Conservation (phyloP, 2,113 vertebrate species). For the Xiphias gladius region DNA sequence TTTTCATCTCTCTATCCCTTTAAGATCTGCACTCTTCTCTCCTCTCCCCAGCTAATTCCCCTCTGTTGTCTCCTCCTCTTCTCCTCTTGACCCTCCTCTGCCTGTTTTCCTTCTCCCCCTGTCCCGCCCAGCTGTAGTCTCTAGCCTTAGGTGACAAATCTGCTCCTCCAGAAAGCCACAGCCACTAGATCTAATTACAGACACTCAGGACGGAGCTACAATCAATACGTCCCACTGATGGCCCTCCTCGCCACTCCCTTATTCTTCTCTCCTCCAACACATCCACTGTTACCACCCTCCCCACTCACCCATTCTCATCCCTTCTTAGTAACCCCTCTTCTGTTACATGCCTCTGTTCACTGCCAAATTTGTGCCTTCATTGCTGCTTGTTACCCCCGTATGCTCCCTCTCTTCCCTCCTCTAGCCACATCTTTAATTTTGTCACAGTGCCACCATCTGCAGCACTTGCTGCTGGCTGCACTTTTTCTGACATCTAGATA, state of each 20-base stretch:
- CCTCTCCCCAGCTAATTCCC: not conserved
- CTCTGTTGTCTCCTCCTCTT: not conserved
- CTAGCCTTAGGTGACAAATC: slow-evolving; percentile 64
- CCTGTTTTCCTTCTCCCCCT: not conserved
- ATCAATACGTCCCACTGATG: slow-evolving; percentile 58
- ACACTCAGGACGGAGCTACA: slow-evolving; percentile 29
- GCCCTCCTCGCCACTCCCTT: slow-evolving; percentile 33
- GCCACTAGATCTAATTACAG: slow-evolving; percentile 67
- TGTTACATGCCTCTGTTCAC: slow-evolving; percentile 1
- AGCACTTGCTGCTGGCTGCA: slow-evolving; percentile 52
- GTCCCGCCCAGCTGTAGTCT: slow-evolving; percentile 11
- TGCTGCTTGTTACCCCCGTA: not conserved
- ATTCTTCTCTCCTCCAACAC: slow-evolving; percentile 30
- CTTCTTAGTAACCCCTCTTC: not conserved
- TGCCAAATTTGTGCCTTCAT: not conserved
- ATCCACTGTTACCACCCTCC: not conserved
- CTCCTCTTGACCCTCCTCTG: slow-evolving; percentile 22
- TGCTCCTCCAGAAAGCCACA: slow-evolving; percentile 52
- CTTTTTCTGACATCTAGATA: slow-evolving; percentile 41
- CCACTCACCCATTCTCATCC: not conserved
- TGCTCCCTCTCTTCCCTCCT: not conserved
- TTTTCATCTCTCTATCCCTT: not conserved
- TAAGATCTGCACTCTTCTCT: slow-evolving; percentile 1
- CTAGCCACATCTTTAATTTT: slow-evolving; percentile 45
- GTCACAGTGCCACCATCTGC: slow-evolving; percentile 40